phyloP scores from a whole-genome alignment of 2,888 invertebrate genomes.

The Cheilosia pagana region DNA sequence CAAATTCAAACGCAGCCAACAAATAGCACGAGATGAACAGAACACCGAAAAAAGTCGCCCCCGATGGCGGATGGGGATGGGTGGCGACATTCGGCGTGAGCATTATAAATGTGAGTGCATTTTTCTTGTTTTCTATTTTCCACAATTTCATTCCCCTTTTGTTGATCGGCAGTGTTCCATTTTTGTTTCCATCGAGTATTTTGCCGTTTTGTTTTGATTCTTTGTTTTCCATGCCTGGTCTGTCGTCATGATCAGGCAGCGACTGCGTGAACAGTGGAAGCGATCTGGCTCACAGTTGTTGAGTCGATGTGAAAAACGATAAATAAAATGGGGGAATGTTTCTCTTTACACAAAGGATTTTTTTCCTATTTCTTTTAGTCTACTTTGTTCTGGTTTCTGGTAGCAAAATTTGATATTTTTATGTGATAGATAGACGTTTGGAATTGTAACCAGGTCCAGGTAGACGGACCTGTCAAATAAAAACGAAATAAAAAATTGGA shows the following conservation, averaged over 20 bases:
- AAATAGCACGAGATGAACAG: conserved; percentile 79
- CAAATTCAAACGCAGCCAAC: conserved; percentile 56
- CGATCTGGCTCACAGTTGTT: conserved; percentile 41
- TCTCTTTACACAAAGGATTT: conserved; percentile 26
- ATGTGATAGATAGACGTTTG: neutral
- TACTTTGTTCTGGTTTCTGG: neutral
- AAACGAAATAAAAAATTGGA: neutral
- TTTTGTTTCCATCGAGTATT: conserved; percentile 12
- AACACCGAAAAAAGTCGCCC: conserved; percentile 88
- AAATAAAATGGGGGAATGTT: neutral
- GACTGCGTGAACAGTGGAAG: conserved; percentile 64
- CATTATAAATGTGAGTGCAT: conserved; percentile 90
- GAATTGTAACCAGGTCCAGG: conserved; percentile 30
- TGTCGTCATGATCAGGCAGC: conserved; percentile 49
- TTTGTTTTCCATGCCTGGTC: conserved; percentile 12
- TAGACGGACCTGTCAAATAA: conserved; percentile 1
- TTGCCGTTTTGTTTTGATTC: conserved; percentile 51
- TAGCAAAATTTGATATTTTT: neutral
- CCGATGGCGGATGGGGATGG: conserved; percentile 96
- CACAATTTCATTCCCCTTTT: conserved; percentile 3
- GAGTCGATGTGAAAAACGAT: conserved; percentile 16
- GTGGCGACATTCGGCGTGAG: conserved; percentile 93
- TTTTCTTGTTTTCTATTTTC: neutral
- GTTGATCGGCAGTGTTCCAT: neutral
- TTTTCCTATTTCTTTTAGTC: neutral